These are phyloP conservation scores for Coreoperca whiteheadi DNA, from an alignment of 2,113 vertebrate species.

Conservation along the genomic window DNA sequence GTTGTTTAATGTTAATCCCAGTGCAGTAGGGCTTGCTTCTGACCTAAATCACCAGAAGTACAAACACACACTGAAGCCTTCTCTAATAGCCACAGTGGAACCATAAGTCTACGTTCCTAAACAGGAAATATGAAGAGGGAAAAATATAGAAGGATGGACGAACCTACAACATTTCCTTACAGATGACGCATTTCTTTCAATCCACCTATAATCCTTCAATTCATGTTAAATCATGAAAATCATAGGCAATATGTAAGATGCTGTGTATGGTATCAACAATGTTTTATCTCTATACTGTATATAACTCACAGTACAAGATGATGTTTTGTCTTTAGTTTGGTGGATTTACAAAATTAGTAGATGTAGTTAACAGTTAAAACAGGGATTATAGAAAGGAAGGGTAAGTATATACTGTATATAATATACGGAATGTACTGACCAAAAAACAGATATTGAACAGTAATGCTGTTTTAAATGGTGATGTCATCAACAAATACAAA, in stretches of 20 bases:
- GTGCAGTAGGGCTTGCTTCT: constrained; percentile 15
- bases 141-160: not conserved
- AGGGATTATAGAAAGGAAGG: not conserved
- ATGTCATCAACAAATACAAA: not conserved
- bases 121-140: not conserved
- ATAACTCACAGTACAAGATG: not conserved
- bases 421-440: not conserved
- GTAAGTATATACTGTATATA: not conserved
- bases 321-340: not conserved
- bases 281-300: not conserved
- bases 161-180: not conserved
- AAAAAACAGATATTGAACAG: not conserved
- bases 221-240: not conserved
- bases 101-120: not conserved
- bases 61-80: constrained; percentile 26
- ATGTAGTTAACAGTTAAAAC: not conserved
- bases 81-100: constrained; percentile 42
- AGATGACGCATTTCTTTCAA: not conserved
- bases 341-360: not conserved
- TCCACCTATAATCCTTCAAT: not conserved
- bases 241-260: not conserved
- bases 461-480: not conserved
- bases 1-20: constrained; percentile 44
- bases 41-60: constrained; percentile 46
- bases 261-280: not conserved